Conservation (phyloP, 2,888 invertebrate species). For the Leucophenga montana region DNA sequence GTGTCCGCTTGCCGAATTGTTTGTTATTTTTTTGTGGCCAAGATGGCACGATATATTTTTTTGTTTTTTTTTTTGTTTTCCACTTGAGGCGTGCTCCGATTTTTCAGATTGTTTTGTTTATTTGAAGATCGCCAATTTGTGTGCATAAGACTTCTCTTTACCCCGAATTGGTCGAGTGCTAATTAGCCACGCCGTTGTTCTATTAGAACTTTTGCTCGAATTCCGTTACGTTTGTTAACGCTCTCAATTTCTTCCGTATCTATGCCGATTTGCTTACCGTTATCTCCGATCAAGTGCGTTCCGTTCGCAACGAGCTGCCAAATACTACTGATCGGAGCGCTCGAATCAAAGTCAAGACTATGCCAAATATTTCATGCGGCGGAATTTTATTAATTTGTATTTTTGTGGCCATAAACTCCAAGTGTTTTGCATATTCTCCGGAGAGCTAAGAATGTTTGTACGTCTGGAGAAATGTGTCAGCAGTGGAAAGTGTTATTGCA, state of each 20-base stretch:
- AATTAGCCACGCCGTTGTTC: not conserved
- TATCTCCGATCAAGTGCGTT: conserved; percentile 43
- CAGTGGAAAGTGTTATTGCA: no score
- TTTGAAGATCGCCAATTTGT: conserved; percentile 12
- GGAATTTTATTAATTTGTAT: not conserved
- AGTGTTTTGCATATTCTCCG: no score
- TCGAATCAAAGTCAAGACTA: not conserved
- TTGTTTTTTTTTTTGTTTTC: no score
- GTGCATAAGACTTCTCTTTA: not conserved
- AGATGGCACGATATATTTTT: not conserved
- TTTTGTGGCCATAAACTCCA: not conserved
- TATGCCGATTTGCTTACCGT: conserved; percentile 30
- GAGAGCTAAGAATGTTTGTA: no score
- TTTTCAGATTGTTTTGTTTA: conserved; percentile 15
- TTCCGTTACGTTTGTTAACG: conserved; percentile 4
- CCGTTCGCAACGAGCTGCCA: conserved; percentile 51
- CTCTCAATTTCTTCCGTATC: not conserved
- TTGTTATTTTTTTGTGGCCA: conserved; percentile 18
- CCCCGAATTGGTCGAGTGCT: not conserved
- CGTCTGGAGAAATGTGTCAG: conserved; percentile 2
- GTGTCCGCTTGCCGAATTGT: not conserved
- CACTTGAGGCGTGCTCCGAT: not conserved
- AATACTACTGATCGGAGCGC: conserved; percentile 48
- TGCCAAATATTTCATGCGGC: not conserved
- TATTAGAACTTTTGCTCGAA: not conserved